phyloP scores from a whole-genome alignment of 2,797 vertebrate genomes.

The Smutsia gigantea region DNA sequence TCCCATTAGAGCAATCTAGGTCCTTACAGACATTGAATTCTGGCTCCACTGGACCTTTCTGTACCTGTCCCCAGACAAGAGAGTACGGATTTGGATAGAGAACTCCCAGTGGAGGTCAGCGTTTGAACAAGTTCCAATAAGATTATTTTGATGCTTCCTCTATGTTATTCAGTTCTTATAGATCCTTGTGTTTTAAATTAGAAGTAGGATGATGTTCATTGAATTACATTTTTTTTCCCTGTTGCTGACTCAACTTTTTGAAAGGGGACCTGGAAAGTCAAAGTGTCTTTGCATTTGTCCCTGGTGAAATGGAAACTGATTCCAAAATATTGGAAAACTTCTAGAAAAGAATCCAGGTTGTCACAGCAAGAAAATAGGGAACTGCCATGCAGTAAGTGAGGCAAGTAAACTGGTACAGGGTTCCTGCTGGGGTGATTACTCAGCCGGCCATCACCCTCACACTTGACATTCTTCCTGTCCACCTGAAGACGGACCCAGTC shows the following conservation, averaged over 20 bases:
- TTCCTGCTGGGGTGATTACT: background rate
- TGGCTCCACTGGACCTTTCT: background rate
- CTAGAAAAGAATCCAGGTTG: background rate
- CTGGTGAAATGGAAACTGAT: background rate
- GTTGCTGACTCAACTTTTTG: background rate
- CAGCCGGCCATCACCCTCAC: background rate
- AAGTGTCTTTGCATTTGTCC: background rate
- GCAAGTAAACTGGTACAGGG: background rate
- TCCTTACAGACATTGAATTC: background rate
- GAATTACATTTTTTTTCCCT: background rate
- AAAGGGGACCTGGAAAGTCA: background rate
- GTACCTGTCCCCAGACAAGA: background rate
- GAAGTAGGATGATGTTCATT: background rate
- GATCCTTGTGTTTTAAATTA: slow-evolving; percentile 3
- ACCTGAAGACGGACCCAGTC: background rate
- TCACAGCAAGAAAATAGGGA: background rate
- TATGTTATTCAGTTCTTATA: background rate
- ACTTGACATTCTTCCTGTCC: background rate
- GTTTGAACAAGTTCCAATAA: background rate
- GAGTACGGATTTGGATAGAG: background rate
- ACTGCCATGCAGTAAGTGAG: background rate
- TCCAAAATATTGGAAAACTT: background rate
- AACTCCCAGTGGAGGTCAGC: background rate
- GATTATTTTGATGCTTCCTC: background rate
- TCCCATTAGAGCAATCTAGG: background rate